Percentiles rank a stretch among this genome's conserved stretches.
phyloP scores from a whole-genome alignment of 2,797 vertebrate genomes.

The Poeciliopsis turneri region DNA sequence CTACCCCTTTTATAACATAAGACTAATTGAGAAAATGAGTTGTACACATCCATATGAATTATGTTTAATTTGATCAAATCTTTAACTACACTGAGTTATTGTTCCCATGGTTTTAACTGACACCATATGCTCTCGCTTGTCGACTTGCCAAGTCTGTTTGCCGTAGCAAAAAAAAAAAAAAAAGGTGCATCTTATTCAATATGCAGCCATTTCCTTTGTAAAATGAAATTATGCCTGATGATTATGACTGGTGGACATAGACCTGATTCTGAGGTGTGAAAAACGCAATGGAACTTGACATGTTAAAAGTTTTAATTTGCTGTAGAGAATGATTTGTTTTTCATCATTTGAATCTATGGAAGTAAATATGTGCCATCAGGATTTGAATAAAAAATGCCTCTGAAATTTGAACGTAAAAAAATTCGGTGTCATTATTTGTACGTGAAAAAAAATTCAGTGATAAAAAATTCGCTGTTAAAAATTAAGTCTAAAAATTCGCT shows the following conservation, averaged over 20 bases:
- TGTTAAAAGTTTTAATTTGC: slow-evolving; percentile 32
- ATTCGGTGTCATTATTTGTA: too few species aligned
- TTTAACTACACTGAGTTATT: slow-evolving; percentile 36
- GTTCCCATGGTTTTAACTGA: slow-evolving; percentile 53
- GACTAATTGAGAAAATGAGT: slow-evolving; percentile 9
- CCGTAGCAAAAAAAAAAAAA: slow-evolving; percentile 27
- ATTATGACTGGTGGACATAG: slow-evolving; percentile 17
- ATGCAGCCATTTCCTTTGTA: slow-evolving; percentile 25
- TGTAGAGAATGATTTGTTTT: slow-evolving; percentile 15
- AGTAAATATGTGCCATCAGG: too few species aligned
- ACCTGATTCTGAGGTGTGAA: slow-evolving; percentile 13
- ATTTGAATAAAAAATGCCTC: too few species aligned
- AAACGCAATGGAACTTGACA: slow-evolving; percentile 12
- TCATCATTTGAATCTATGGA: too few species aligned
- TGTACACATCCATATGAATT: slow-evolving; percentile 17
- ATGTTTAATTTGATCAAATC: slow-evolving; percentile 43
- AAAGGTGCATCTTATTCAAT: slow-evolving; percentile 11
- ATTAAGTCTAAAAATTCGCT: too few species aligned
- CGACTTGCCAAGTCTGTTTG: slow-evolving; percentile 39
- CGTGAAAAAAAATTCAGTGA: too few species aligned
- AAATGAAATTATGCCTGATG: slow-evolving; percentile 4
- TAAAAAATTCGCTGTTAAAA: too few species aligned
- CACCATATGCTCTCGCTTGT: slow-evolving; percentile 47
- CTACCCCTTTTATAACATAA: slow-evolving; percentile 8
- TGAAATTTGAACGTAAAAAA: too few species aligned